A percentile compares a stretch with the other conserved stretches of the same genome.
These are phyloP conservation scores for Folsomia candida DNA, from an alignment of 2,888 invertebrate genomes.

Conservation along the genomic window DNA sequence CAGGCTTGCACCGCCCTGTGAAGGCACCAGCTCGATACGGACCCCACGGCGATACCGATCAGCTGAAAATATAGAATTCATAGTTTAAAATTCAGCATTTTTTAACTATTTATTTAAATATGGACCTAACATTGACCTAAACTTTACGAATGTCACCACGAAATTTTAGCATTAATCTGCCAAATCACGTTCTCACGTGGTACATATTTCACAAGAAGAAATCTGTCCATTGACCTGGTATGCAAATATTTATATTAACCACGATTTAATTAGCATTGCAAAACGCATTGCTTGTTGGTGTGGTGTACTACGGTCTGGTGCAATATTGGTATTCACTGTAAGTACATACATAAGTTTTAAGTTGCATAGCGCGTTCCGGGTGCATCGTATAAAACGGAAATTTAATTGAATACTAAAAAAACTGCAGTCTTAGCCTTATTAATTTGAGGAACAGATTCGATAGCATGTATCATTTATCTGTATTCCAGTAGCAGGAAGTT, in stretches of 20 bases:
- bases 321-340: background rate
- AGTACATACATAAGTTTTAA: background rate
- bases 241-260: background rate
- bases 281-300: background rate
- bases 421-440: background rate
- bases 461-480: too few species aligned
- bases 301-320: too few species aligned
- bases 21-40: slow-evolving; percentile 46
- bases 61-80: slow-evolving; percentile 32
- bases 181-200: background rate
- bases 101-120: too few species aligned
- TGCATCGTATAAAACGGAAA: too few species aligned
- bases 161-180: background rate
- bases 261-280: background rate
- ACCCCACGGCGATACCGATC: slow-evolving; percentile 46
- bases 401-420: background rate
- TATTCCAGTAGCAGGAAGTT: too few species aligned
- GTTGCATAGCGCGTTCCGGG: too few species aligned
- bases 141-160: background rate
- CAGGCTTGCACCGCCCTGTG: slow-evolving; percentile 46
- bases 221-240: background rate
- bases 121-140: background rate
- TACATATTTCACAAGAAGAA: background rate
- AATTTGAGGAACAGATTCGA: background rate
- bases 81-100: too few species aligned